phyloP scores from a whole-genome alignment of 2,113 vertebrate species.

The Syngnathus floridae region DNA sequence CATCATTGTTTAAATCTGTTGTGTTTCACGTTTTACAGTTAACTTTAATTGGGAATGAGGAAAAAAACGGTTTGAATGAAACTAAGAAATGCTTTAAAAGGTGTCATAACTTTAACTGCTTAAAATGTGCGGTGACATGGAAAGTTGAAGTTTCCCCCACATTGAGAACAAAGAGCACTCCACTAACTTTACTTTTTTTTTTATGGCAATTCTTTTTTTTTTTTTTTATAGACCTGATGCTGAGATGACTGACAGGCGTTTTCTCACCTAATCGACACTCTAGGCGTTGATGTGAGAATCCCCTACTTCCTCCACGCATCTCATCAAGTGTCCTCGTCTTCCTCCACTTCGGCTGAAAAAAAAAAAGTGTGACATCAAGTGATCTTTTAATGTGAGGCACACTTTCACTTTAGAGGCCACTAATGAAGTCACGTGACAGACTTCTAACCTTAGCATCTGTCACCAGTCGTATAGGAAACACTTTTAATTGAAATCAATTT shows the following conservation, averaged over 20 bases:
- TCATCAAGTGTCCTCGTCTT: constrained; percentile 31
- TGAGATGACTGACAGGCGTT: constrained; percentile 41
- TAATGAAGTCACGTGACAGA: not conserved
- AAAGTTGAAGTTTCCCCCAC: not conserved
- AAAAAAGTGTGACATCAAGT: not conserved
- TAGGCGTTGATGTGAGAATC: constrained; percentile 33
- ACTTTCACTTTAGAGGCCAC: not conserved
- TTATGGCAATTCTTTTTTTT: not conserved
- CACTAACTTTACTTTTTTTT: constrained; percentile 12
- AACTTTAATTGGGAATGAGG: too few relatives aligned
- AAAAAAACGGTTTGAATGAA: too few relatives aligned
- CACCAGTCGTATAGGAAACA: not conserved
- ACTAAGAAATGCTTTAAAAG: too few relatives aligned
- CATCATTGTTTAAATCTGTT: too few relatives aligned
- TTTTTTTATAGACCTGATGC: constrained; percentile 7
- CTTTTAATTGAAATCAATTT: too few relatives aligned
- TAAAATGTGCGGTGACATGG: too few relatives aligned
- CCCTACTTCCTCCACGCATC: constrained; percentile 11
- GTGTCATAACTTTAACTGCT: too few relatives aligned
- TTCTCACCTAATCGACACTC: constrained; percentile 57
- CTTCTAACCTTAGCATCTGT: not conserved
- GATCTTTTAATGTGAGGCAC: not conserved
- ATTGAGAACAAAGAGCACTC: not conserved
- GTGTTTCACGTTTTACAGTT: too few relatives aligned
- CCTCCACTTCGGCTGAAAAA: not conserved